Conservation (phyloP, 2,113 vertebrate species). For the Podocnemis expansa region DNA sequence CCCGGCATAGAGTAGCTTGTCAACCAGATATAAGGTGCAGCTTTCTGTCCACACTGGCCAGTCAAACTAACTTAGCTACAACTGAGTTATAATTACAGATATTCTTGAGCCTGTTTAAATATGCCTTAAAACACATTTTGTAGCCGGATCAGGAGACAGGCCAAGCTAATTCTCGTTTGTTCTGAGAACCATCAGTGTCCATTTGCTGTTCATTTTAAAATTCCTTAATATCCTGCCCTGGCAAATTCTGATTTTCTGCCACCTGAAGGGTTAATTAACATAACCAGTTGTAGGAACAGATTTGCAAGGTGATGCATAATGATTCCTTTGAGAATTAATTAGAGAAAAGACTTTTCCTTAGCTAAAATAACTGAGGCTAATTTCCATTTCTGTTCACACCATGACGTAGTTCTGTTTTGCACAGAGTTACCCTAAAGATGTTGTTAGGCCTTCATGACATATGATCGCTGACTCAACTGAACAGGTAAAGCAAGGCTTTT, state of each 20-base stretch:
- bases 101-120: too few relatives aligned
- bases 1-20: too few relatives aligned
- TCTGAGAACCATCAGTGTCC: too few relatives aligned
- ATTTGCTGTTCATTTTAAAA: not conserved
- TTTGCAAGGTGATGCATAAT: not conserved
- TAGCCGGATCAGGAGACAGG: too few relatives aligned
- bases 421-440: not conserved
- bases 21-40: too few relatives aligned
- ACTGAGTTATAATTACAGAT: too few relatives aligned
- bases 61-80: too few relatives aligned
- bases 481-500: not conserved
- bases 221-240: not conserved
- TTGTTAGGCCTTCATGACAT: not conserved
- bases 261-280: not conserved
- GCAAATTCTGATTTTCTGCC: not conserved
- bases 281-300: not conserved
- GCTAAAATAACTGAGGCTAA: not conserved
- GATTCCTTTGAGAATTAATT: not conserved
- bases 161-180: too few relatives aligned
- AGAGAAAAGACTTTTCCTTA: not conserved
- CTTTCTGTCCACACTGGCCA: too few relatives aligned
- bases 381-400: not conserved
- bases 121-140: too few relatives aligned
- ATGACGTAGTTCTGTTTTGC: not conserved
- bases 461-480: not conserved